A percentile compares a stretch with the other conserved stretches of the same genome.
Evolutionary conservation across 2,888 invertebrate genomes (phyloP).

Genomic region (Cataglyphis livida): DNA sequence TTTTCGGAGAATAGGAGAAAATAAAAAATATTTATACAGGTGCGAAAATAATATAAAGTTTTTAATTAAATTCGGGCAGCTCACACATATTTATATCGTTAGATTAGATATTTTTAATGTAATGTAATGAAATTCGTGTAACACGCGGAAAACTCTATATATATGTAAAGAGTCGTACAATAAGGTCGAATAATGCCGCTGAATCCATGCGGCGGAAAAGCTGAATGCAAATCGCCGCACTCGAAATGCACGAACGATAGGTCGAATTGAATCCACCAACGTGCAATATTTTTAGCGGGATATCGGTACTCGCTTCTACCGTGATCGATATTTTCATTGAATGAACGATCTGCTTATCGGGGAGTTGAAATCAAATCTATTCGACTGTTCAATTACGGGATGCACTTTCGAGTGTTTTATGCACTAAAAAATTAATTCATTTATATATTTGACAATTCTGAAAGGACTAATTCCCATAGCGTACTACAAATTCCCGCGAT

Average conservation of each 20-base stretch:
- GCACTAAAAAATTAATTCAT: neutral
- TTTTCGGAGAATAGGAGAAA: neutral
- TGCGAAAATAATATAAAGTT: neutral
- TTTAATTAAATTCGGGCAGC: neutral
- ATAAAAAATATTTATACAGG: neutral
- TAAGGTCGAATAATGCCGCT: conserved; percentile 13
- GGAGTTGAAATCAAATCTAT: conserved; percentile 21
- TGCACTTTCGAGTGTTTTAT: neutral
- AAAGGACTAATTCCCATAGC: neutral
- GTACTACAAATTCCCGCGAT: neutral
- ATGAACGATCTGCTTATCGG: conserved; percentile 31
- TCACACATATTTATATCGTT: conserved; percentile 1
- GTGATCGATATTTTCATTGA: conserved; percentile 38
- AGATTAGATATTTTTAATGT: neutral
- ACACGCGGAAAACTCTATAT: neutral
- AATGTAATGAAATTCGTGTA: conserved; percentile 1
- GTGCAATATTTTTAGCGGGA: conserved; percentile 28
- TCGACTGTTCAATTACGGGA: conserved; percentile 8
- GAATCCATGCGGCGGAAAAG: neutral
- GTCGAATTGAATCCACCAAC: conserved; percentile 28
- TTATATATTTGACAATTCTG: neutral
- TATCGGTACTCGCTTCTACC: conserved; percentile 27
- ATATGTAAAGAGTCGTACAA: neutral
- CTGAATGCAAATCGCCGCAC: conserved; percentile 21
- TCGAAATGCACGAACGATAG: conserved; percentile 38